A percentile compares a stretch with the other conserved stretches of the same genome.
phyloP scores from a whole-genome alignment of 2,888 invertebrate genomes.

The Xylota sylvarum region DNA sequence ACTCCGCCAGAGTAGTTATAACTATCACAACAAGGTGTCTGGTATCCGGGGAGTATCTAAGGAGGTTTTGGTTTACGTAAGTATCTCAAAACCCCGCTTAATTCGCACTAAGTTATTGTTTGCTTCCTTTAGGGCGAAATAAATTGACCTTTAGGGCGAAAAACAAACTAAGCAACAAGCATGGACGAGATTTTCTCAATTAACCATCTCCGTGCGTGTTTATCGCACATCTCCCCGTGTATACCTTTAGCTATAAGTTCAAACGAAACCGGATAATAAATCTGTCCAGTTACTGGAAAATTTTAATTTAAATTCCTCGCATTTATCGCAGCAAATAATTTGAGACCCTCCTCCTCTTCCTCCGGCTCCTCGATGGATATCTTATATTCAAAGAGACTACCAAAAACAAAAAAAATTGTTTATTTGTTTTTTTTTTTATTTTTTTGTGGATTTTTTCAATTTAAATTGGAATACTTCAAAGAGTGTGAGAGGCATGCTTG shows the following conservation, averaged over 20 bases:
- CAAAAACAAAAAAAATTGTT: neutral
- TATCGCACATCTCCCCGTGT: neutral
- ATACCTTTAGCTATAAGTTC: neutral
- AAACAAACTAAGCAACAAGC: too few species aligned
- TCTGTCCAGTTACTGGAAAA: conserved; percentile 6
- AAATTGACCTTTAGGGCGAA: too few species aligned
- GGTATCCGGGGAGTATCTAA: too few species aligned
- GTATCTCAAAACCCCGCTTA: too few species aligned
- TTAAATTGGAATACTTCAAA: conserved; percentile 26
- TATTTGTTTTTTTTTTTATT: conserved; percentile 3
- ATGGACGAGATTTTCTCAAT: too few species aligned
- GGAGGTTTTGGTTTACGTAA: too few species aligned
- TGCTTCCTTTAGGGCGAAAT: too few species aligned
- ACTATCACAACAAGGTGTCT: too few species aligned
- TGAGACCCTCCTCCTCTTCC: neutral
- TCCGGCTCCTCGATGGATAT: neutral
- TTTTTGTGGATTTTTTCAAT: too few species aligned
- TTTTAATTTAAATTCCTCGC: neutral
- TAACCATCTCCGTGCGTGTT: too few species aligned
- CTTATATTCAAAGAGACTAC: neutral
- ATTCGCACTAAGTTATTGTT: too few species aligned
- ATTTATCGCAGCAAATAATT: conserved; percentile 7
- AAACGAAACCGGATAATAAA: conserved; percentile 31
- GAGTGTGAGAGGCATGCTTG: neutral
- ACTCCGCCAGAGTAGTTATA: too few species aligned